These are phyloP conservation scores for Cephalotes varians DNA, from an alignment of 2,888 invertebrate genomes.

Conservation along the genomic window DNA sequence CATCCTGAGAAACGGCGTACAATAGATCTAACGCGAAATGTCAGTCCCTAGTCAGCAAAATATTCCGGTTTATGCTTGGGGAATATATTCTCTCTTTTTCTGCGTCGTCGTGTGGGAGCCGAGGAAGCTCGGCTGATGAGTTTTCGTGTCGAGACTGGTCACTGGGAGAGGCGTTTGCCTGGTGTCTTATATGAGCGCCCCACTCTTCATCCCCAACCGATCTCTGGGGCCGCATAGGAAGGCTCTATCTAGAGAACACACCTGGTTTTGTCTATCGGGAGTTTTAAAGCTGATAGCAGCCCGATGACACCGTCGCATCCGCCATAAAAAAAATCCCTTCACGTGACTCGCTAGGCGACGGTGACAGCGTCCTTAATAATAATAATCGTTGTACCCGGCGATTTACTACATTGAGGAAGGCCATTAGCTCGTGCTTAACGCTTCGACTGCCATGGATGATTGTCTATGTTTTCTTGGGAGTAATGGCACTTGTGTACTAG, in stretches of 20 bases:
- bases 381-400: constrained; percentile 6
- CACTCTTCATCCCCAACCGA: constrained; percentile 79
- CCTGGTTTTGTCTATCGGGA: constrained; percentile 77
- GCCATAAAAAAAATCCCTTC: background rate
- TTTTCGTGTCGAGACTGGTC: constrained; percentile 85
- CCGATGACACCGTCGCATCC: constrained; percentile 44
- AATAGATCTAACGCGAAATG: constrained; percentile 33
- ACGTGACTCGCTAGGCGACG: background rate
- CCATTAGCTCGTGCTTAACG: constrained; percentile 19
- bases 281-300: constrained; percentile 26
- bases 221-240: constrained; percentile 79
- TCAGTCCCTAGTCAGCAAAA: constrained; percentile 34
- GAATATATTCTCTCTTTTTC: constrained; percentile 33
- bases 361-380: constrained; percentile 5
- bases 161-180: constrained; percentile 85
- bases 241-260: constrained; percentile 79
- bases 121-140: constrained; percentile 84
- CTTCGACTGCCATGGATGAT: background rate
- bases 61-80: constrained; percentile 16
- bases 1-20: constrained; percentile 74
- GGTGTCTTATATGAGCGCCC: constrained; percentile 85
- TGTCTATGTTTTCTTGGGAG: background rate
- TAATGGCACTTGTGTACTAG: background rate
- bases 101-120: constrained; percentile 61
- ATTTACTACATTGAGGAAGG: constrained; percentile 22